Conservation (phyloP, 2,888 invertebrate genomes). For the Idaea biselata region DNA sequence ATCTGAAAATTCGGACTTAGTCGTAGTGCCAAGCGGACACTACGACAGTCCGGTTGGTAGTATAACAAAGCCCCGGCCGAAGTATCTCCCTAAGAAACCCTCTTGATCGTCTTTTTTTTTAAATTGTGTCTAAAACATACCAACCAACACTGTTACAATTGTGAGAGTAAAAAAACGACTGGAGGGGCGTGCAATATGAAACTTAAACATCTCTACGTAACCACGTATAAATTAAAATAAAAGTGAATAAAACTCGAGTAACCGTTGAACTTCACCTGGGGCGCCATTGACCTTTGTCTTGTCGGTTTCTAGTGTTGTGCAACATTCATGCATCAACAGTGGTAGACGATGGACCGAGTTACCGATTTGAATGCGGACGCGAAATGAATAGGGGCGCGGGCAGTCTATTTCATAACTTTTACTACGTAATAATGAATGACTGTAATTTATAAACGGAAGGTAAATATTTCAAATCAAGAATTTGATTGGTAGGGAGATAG, state of each 20-base stretch:
- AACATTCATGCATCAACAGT: constrained; percentile 44
- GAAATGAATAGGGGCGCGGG: constrained; percentile 49
- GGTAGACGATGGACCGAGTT: constrained; percentile 49
- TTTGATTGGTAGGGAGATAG: too few species aligned
- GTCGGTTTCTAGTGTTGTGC: constrained; percentile 41
- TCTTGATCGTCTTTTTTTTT: too few species aligned
- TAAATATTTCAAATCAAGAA: constrained; percentile 13
- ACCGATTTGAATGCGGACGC: constrained; percentile 54
- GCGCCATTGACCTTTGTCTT: constrained; percentile 56
- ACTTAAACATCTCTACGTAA: too few species aligned
- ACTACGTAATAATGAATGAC: background rate
- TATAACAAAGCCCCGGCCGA: too few species aligned
- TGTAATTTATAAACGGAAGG: background rate
- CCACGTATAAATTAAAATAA: background rate
- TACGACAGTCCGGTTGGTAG: too few species aligned
- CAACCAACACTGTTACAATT: too few species aligned
- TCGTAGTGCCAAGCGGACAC: too few species aligned
- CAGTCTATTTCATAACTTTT: constrained; percentile 56
- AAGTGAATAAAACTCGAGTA: background rate
- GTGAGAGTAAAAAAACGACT: too few species aligned
- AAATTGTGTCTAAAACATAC: too few species aligned
- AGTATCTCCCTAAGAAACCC: too few species aligned
- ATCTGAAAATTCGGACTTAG: too few species aligned
- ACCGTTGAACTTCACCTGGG: background rate
- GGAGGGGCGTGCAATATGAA: too few species aligned